Evolutionary conservation across 2,797 vertebrate species (phyloP), one percentile per base, ranked within the genome.

Genomic region (Hoplostethus mediterraneus): DNA sequence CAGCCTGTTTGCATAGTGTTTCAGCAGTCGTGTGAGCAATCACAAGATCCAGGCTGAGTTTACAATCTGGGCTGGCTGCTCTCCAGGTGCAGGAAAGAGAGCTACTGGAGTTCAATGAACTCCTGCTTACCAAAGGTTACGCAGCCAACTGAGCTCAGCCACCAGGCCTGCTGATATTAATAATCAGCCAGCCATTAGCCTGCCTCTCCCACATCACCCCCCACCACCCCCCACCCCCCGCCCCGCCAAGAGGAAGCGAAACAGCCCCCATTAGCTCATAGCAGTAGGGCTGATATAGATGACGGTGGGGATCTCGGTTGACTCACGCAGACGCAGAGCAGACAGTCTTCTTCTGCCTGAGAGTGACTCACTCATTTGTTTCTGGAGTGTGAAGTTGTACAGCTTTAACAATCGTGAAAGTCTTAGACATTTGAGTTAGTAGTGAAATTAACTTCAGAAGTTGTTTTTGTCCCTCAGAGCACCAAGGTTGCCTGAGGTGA

Each of bases 71-170:
- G 58, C 71, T 87, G 80, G 87, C 80, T 65, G 33, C 40, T 31
- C 63, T 87, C 84, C 87, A 88, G 72, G 68, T 79, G 5, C 68
- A 63, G 52, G 60, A 21, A 79, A 69, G 64, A 82, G 75, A 28
- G 74, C 58, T 85, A 87, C 81, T 75, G 36, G 59, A 89, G 90
- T 85, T 92, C 89, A 90, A 38, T 88, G 88, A 90, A 90, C 91
- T 89, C 71, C 51, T 0, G 13, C 59, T 79, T 59, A 73, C 54
- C n/a, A 73, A 28, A 87, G 80, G 83, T 85, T 77, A 72, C 52
- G 13, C 54, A 30, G 62, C 59, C 56, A 56, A 79, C 71, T 62
- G 67, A 13, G 16, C 45, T 55, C 3, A 38, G 68, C 63, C 66
- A 21, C 61, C 53, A 6, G 45, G 63, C 54, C 77, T 58, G 57